Conservation (phyloP, 2,888 invertebrate species). For the Diarsia mendica region DNA sequence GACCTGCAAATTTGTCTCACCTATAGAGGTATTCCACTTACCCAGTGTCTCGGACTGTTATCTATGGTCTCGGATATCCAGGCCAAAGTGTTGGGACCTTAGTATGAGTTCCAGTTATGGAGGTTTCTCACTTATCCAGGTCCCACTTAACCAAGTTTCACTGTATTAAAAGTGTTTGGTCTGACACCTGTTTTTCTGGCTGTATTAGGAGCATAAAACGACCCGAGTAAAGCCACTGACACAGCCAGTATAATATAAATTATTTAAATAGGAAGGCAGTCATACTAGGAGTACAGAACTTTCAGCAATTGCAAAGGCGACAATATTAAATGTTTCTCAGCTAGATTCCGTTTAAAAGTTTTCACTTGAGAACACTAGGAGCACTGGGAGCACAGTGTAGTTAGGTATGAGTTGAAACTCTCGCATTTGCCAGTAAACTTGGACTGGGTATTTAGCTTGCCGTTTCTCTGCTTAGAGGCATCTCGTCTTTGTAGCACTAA, state of each 20-base stretch:
- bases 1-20: too few relatives aligned
- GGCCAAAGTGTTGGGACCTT: too few relatives aligned
- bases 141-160: too few relatives aligned
- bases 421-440: slow-evolving; percentile 50
- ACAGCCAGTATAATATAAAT: background rate
- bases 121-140: too few relatives aligned
- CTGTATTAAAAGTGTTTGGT: background rate
- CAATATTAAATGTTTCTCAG: slow-evolving; percentile 47
- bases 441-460: slow-evolving; percentile 24
- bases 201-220: background rate
- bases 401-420: slow-evolving; percentile 62
- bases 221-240: background rate
- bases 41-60: too few relatives aligned
- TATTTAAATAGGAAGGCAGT: background rate
- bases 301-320: slow-evolving; percentile 48
- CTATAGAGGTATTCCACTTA: too few relatives aligned
- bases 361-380: slow-evolving; percentile 27
- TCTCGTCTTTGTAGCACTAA: background rate
- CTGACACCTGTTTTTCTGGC: background rate
- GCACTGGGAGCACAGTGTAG: slow-evolving; percentile 14
- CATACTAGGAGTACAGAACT: slow-evolving; percentile 11
- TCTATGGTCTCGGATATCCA: too few relatives aligned
- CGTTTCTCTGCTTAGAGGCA: slow-evolving; percentile 5
- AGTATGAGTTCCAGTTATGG: too few relatives aligned
- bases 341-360: slow-evolving; percentile 49